Evolutionary conservation across 2,113 vertebrate species (phyloP), one percentile per base, ranked within the genome.

Genomic region (Tringa solitaria): DNA sequence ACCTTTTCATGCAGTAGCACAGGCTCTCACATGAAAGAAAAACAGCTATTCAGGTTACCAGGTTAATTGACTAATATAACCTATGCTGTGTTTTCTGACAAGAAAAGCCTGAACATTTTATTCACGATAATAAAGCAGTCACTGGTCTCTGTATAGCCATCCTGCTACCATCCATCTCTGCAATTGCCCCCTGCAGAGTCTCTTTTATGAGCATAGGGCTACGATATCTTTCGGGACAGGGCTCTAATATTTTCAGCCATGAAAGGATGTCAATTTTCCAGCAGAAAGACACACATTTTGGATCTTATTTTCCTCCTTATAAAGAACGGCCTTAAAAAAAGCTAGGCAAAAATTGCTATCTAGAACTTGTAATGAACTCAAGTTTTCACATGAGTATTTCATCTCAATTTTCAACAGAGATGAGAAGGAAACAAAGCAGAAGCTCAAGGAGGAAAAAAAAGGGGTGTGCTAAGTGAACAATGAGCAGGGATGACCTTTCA

Each of bases 11-110:
- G 60, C 61, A 53, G 60, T 1, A 56, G 84, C 46, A 50, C 30
- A 33, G 56, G 63, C 70, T 85, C 78, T 41, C 67, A 8, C 1
- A 4, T 7, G 11, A 23, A 90, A 94, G 95, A 95, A 67, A 94
- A 96, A 95, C 75, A 90, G 59, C 85, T 32, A 4, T 9, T 30
- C 50, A 21, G 93, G 95, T 86, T 74, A 69, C 10, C 37, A 51
- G 93, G 87, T 93, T 96, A 96, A 97, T 91, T 97, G 95, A 93
- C 84, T 93, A 87, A 90, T 90, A 94, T 87, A 96, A 96, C 84
- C 87, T 87, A 7, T 9, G 67, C 65, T 6, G 61, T 91, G 95
- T 32, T 88, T 87, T 32, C 84, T 87, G 84, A 89, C 95, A 95
- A 61, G 45, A 51, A 83, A 73, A 90, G 67, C 78, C 84, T 27